Base-by-base conservation (phyloP, 2,797 vertebrate species). In the Buphagus erythrorhynchus region DNA sequence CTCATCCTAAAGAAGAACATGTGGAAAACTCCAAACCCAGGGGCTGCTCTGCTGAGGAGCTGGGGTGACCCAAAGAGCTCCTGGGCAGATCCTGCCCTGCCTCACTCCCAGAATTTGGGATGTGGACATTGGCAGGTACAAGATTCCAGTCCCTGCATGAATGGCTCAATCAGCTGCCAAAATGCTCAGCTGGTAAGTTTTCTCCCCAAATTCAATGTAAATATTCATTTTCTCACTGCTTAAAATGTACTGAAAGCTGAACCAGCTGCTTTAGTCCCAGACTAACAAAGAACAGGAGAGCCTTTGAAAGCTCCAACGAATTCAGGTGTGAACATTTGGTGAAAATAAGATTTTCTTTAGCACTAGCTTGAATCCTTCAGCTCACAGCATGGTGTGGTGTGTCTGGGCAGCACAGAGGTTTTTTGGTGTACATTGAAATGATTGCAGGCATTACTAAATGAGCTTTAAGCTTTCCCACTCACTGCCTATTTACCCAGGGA, bases 331-430 rank as follows among this genome's bases (percentile, higher is more conserved):
- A 24, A 13, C 26, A 3, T 13, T 29, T 31, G 6, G 15, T 57
- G 61, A n/a, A 77, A 91, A 63, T 24, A 1, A 54, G 29, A 24
- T 82, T 72, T 63, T 16, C 79, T 29, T 29, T 1, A 11, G 40
- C 40, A 3, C 40, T 13, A 1, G 5, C 54, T 42, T 0, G 25
- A 13, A 24, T 68, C 20, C 59, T 16, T 63, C 80, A 9, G 20
- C 0, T 86, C 68, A 2, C 33, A 36, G 72, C 20, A 0, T 1
- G 45, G 33, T 0, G 5, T 6, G 62, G 13, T 18, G 11, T 0
- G 1, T 57, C 13, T 46, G 57, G 75, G 79, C 28, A 81, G 49
- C 79, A 51, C 52, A 13, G 12, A 31, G 0, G 2, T 43, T 46
- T 49, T 45, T 31, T n/a, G 40, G 11, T 21, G 35, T 2, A 1